Base-by-base conservation (phyloP, 2,888 invertebrate genomes). In the Ophonus ardosiacus region DNA sequence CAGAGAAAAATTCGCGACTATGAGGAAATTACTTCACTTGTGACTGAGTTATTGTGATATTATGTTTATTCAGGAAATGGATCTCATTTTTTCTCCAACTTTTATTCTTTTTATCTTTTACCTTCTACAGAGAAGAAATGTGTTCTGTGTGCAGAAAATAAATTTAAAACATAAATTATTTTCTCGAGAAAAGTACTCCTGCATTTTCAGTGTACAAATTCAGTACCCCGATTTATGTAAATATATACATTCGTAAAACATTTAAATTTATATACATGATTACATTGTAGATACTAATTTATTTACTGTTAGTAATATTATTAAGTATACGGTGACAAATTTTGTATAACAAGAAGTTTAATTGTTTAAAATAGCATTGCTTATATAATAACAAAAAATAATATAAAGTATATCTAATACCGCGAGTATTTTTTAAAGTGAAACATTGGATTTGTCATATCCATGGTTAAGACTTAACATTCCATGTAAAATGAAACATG, bases 1-100 rank as follows among this genome's bases (percentile, higher is more conserved):
- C 68, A 68, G 68, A 68, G 68, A 68, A 68, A 68, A 31, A 68
- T 38, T 68, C 68, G 7, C 31, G 68, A 31, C 68, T 15, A 63
- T 24, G 24, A 63, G 68, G 15, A 38, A 68, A 38, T 68, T 31
- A 38, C 38, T 68, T 38, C 31, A 68, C 5, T 38, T 38, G 38
- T 21, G 63, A 63, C 21, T 63, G 68, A n/a, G 38, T 68, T 38
- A 68, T 51, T 51, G 43, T 51, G 43, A 59, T 17, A 59, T 17
- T 59, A 59, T 59, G 59, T 59, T 59, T 59, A 59, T 59, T 59
- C 59, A 51, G 43, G 43, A 51, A 51, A 51, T 51, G 43, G 43
- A 51, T 51, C 43, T 51, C 43, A 51, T 51, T 51, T 51, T 51
- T 51, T 51, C 5, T 51, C 8, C 10, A 51, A 51, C 43, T 51